Conservation (phyloP, 2,888 invertebrate genomes). For the Pachliopta kotzebuea region DNA sequence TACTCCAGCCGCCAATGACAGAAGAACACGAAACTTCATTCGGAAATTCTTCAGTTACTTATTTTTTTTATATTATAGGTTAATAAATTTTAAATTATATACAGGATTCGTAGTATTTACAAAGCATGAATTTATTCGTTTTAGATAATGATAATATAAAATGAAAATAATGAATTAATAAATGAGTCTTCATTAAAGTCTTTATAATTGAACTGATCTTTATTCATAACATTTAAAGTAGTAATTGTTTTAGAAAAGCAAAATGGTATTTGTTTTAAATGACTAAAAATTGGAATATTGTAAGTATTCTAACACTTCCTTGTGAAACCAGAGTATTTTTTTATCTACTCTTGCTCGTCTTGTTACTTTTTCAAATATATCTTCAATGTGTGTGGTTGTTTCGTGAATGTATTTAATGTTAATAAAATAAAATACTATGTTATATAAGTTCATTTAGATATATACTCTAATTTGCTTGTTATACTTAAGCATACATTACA, state of each 20-base stretch:
- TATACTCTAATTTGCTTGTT: background rate
- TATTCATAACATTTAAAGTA: too few species aligned
- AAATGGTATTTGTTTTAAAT: too few species aligned
- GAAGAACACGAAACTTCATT: slow-evolving; percentile 51
- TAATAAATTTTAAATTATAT: background rate
- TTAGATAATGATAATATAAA: background rate
- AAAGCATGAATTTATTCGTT: background rate
- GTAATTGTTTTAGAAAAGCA: too few species aligned
- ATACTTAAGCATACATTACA: too few species aligned
- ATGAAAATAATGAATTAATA: background rate
- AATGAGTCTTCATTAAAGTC: background rate
- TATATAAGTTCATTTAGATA: background rate
- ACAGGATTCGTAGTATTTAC: background rate
- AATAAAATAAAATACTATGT: background rate
- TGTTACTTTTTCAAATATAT: too few species aligned
- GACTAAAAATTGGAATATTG: too few species aligned
- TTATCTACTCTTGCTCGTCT: too few species aligned
- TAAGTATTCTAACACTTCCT: too few species aligned
- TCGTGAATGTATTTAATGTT: too few species aligned
- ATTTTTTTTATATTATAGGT: background rate
- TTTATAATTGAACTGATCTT: too few species aligned
- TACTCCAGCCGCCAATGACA: slow-evolving; percentile 65
- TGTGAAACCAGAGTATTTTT: too few species aligned
- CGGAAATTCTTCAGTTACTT: background rate
- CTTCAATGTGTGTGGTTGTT: too few species aligned